Evolutionary conservation across 2,888 invertebrate species (phyloP), one percentile per base, ranked within the genome.

Genomic region (Drosophila hamatofila): DNA sequence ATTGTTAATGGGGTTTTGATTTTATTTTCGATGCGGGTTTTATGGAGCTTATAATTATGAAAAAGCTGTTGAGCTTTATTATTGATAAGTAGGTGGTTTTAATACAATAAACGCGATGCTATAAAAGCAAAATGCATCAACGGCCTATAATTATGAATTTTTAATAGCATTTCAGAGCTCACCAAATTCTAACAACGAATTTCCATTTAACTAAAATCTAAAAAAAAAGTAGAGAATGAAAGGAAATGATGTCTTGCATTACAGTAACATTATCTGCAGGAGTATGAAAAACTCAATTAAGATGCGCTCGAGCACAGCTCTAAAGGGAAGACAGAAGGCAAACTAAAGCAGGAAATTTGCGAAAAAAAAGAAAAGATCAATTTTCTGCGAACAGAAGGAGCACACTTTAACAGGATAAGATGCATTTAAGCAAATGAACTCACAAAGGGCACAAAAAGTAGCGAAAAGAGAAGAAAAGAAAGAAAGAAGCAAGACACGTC

Each of bases 391-490:
- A 52, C 72, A 46, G 48, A 25, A 48, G 57, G 59, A 56, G 84
- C 67, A 68, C 80, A 78, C 78, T 85, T 85, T 89, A 89, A 85
- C 90, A 85, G 89, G 88, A 85, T 85, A 80, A 89, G 62, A 84
- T 74, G 85, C 73, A 63, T 84, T 87, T 87, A 85, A 83, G 84
- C 89, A 89, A 84, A 84, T 84, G 83, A 74, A 72, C 71, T 61
- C 41, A 89, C 81, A 87, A 84, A 70, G 55, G 3, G 42, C 14
- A 46, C 65, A 70, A 21, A 72, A 66, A 62, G 58, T 68, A 55
- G 44, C 41, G 14, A 30, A 30, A 21, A 54, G 30, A 16, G 11
- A 65, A 57, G 48, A 52, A 63, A 62, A 49, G 44, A 65, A 57
- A 51, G 56, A 63, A 62, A 49, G 44, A 39, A 72, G 61, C 39